Evolutionary conservation across 2,888 invertebrate genomes (phyloP), one percentile per base, ranked within the genome.

Genomic region (Axea sp.): DNA sequence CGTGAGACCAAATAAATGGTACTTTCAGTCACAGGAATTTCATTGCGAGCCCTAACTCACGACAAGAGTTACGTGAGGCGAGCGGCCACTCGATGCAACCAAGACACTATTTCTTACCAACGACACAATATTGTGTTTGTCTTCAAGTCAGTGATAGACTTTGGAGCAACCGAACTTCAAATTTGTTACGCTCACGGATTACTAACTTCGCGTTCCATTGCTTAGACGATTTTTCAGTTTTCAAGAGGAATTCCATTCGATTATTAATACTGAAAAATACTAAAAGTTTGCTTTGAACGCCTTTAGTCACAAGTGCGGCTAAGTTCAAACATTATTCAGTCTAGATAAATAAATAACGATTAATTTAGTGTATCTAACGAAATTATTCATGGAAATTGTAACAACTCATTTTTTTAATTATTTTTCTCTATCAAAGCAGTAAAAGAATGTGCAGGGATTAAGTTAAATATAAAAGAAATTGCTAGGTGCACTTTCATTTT

Each of bases 21-120:
- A 8, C 53, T 60, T 39, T 41, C 35, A 49, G 57, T 45, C 33
- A 12, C 28, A 9, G 64, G 39, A 65, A 72, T 65, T 57, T 37
- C 30, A 41, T 45, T 55, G 55, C 62, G 35, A 57, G 64, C 35
- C 15, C 45, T 33, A 22, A 17, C 17, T 39, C 33, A 33, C 33
- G 35, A 45, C 12, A 22, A 45, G 45, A 47, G 22, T 51, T 30
- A 49, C 60, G 30, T 39, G 6, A 11, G 30, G 14, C 19, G 17
- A 11, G 9, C 28, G 28, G 19, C 15, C 15, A 28, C 8, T 28
- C 22, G 22, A n/a, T n/a, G n/a, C n/a, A n/a, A n/a, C n/a, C n/a
- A n/a, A n/a, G 11, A 12, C 6, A 15, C 4, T 1, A 6, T 14
- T 49, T 49, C 33, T 26, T 39, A 22, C 15, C 26, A 3, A 6